A percentile compares a stretch with the other conserved stretches of the same genome.
Evolutionary conservation across 2,888 invertebrate species (phyloP).

Genomic region (Rotaria macrura): DNA sequence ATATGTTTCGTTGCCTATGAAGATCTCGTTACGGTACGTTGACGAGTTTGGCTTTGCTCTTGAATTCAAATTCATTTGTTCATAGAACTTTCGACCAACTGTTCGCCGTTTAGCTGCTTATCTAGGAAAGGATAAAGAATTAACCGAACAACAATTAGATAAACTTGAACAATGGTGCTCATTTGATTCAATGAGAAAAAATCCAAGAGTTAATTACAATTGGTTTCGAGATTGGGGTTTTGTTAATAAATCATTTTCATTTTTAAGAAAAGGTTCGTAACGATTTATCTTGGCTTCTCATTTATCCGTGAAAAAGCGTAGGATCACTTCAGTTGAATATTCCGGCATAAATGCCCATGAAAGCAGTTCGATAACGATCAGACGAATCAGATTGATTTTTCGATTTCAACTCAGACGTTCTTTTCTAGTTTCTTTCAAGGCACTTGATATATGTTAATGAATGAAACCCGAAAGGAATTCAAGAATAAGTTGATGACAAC

Average conservation of each 20-base stretch:
- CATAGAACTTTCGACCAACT: conserved; percentile 55
- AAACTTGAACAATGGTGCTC: conserved; percentile 64
- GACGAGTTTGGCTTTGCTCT: background rate
- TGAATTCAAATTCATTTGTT: background rate
- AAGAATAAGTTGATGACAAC: no score
- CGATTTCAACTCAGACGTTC: no score
- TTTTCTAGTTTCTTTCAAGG: no score
- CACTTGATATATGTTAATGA: no score
- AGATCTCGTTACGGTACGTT: conserved; percentile 60
- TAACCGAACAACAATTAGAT: conserved; percentile 58
- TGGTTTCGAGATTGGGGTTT: conserved; percentile 51
- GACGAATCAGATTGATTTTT: no score
- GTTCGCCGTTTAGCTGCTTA: conserved; percentile 50
- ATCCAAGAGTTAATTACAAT: conserved; percentile 62
- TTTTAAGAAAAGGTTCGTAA: conserved; percentile 50
- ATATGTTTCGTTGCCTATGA: conserved; percentile 70
- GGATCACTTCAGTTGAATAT: no score
- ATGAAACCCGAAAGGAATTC: no score
- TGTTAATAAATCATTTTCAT: conserved; percentile 44
- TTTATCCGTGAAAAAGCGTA: no score
- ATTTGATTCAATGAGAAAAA: conserved; percentile 70
- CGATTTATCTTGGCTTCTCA: background rate
- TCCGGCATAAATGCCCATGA: no score
- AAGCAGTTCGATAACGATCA: no score
- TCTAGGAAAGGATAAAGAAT: conserved; percentile 50